Base-by-base conservation (phyloP, 2,888 invertebrate species). In the Calameuta pallipes region DNA sequence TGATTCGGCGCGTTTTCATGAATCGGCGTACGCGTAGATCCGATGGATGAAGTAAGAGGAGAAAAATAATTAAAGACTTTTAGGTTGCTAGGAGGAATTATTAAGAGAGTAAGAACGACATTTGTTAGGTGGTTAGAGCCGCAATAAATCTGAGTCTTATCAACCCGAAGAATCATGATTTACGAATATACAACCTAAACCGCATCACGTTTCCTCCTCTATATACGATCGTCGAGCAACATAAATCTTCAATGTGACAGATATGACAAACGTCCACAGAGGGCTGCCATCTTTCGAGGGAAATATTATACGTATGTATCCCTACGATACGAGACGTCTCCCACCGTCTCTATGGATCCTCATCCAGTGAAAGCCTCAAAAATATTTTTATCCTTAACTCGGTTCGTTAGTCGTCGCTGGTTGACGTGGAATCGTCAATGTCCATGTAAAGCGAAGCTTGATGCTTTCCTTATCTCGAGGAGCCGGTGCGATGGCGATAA, bases 241-340 rank as follows among this genome's bases (percentile, higher is more conserved):
- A 84, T 84, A 85, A 84, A 84, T 85, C 78, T 31, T n/a, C n/a
- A 56, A 74, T 41, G 69, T 80, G 81, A 80, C 78, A 80, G 81
- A 73, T 78, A 69, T 85, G 84, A 84, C 78, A 84, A 84, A 83
- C 81, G 80, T 41, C 41, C 69, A 69, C 77, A 76, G 78, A 82
- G 78, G 79, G 76, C 78, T 4, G 73, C 15, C 68, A 80, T 82
- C 79, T 76, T 80, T 84, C 83, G 79, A 83, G 80, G 73, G 11
- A 69, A 78, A 80, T 79, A 71, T 84, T 80, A 77, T 76, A 80
- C 82, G 30, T 31, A 79, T 82, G 12, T 31, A 31, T 31, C 3
- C 31, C 70, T 15, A 30, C 70, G 70, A 70, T 33, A 33, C 70
- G 15, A 70, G 31, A 41, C 15, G 15, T 15, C 6, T 15, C 15